A percentile compares a stretch with the other conserved stretches of the same genome.
These are phyloP conservation scores for Orientallactaga bullata DNA, from an alignment of 2,113 vertebrate genomes.

Conservation along the genomic window DNA sequence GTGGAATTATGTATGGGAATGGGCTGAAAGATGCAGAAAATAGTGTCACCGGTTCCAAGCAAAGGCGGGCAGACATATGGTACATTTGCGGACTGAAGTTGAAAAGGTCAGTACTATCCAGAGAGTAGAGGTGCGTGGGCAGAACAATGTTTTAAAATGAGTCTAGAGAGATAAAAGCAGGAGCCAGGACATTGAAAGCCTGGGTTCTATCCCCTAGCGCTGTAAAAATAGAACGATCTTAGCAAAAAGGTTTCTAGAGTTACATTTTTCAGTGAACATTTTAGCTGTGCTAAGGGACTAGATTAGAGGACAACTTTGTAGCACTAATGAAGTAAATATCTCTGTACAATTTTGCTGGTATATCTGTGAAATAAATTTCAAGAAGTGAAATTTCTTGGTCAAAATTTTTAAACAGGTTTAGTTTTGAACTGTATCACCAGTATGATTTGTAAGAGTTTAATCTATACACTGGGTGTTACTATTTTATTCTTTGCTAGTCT, in stretches of 20 bases:
- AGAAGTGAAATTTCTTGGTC: constrained; percentile 1
- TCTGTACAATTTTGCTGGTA: not conserved
- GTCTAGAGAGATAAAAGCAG: not conserved
- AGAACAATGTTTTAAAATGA: not conserved
- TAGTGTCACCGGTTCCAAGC: not conserved
- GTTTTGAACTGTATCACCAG: not conserved
- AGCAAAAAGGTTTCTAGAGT: not conserved
- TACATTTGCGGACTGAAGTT: not conserved
- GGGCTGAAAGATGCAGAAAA: not conserved
- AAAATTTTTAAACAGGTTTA: not conserved
- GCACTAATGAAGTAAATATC: not conserved
- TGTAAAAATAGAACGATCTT: not conserved
- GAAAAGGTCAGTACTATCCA: not conserved
- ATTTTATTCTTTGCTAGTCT: constrained; percentile 37
- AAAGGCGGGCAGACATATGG: not conserved
- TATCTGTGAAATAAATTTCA: not conserved
- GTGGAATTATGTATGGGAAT: not conserved
- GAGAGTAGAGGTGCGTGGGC: not conserved
- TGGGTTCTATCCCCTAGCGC: not conserved
- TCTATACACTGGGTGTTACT: not conserved
- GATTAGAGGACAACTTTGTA: not conserved
- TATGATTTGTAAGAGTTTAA: not conserved
- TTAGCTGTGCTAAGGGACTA: not conserved
- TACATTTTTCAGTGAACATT: not conserved
- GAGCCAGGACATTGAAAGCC: not conserved